These are phyloP conservation scores for Drepanosiphum platanoidis DNA, from an alignment of 2,888 invertebrate species.

Conservation along the genomic window DNA sequence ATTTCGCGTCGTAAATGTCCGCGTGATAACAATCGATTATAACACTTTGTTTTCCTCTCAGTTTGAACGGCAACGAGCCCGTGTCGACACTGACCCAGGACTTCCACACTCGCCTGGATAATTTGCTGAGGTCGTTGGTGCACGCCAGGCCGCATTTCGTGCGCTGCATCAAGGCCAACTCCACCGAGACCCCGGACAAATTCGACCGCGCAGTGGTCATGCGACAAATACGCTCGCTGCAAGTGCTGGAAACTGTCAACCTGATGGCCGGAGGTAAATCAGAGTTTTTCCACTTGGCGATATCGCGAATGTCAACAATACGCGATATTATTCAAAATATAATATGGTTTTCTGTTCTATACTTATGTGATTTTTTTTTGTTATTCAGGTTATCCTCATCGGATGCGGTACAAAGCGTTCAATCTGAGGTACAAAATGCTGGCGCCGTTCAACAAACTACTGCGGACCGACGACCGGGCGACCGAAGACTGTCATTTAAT, in stretches of 20 bases:
- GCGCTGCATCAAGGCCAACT: conserved; percentile 89
- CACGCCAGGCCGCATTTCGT: conserved; percentile 96
- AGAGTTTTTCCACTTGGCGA: conserved; percentile 2
- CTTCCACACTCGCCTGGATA: conserved; percentile 93
- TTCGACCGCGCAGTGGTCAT: conserved; percentile 88
- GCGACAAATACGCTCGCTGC: conserved; percentile 87
- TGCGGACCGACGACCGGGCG: conserved; percentile 77
- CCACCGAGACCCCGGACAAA: conserved; percentile 80
- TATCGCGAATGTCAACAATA: too few species aligned
- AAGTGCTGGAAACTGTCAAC: conserved; percentile 93
- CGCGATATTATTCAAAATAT: not conserved
- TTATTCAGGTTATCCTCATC: conserved; percentile 82
- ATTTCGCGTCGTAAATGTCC: too few species aligned
- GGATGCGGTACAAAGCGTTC: conserved; percentile 94
- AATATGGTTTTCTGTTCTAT: not conserved
- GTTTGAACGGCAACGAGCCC: conserved; percentile 83
- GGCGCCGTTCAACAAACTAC: conserved; percentile 79
- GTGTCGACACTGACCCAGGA: conserved; percentile 92
- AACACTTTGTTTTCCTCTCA: conserved; percentile 65
- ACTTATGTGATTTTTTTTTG: too few species aligned
- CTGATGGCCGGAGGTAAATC: conserved; percentile 88
- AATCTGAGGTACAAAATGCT: conserved; percentile 85
- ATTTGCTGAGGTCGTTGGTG: conserved; percentile 87
- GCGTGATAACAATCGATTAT: too few species aligned
- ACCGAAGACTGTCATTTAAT: conserved; percentile 81